Evolutionary conservation across 2,888 invertebrate genomes (phyloP), one percentile per base, ranked within the genome.

Genomic region (Pomacea canaliculata): DNA sequence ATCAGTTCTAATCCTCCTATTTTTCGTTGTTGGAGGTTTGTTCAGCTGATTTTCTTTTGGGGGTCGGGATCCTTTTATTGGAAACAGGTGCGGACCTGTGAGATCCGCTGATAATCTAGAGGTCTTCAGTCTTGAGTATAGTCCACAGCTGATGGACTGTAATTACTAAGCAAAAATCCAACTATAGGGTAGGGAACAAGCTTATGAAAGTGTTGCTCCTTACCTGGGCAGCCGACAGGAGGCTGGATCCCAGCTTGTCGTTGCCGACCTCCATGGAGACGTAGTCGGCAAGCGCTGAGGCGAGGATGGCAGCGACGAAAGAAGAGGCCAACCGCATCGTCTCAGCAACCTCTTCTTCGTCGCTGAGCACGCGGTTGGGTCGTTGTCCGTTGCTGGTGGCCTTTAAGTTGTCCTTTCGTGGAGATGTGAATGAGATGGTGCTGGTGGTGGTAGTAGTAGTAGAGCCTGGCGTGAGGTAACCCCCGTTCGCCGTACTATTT

Each of bases 301-400:
- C 84, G 79, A 84, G 66, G n/a, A 82, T 72, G n/a, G 83, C 77
- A 2, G 83, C 81, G 68, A 82, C 82, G 65, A 84, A 84, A 8
- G 79, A 76, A 7, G 82, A 79, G 8, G 84, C 83, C 13, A 83
- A 62, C 7, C 79, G 73, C 12, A 69, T 76, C 9, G 75, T 79
- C 65, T 82, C 80, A 60, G 78, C 78, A n/a, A 69, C n/a, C 70
- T 73, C 63, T 23, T 83, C 79, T 56, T 82, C 81, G 19, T 77
- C 74, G 48, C 63, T 76, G 48, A 75, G 19, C n/a, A 63, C 51
- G 13, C 60, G 70, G 19, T 37, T 16, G 60, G 62, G 48, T 13
- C 18, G 27, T 13, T 8, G 16, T 56, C 62, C 46, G n/a, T 16
- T 63, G 27, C 9, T 56, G 59, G 12, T 37, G 19, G 23, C 3